Evolutionary conservation across 1,140 invertebrate species (phyloP).

Genomic region (Euschistus heros): DNA sequence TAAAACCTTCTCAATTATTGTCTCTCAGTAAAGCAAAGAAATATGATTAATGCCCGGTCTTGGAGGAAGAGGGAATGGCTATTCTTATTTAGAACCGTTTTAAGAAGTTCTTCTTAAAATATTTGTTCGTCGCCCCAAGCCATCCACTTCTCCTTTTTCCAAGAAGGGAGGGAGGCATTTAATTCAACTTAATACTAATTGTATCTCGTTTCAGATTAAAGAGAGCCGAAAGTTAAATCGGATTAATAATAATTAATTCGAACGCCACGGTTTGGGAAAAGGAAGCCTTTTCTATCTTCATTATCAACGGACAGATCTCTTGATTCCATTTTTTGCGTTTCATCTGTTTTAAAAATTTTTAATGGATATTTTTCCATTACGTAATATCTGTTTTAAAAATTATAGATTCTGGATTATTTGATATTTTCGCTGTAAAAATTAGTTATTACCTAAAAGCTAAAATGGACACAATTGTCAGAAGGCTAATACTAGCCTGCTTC

Average conservation of each 20-base stretch:
- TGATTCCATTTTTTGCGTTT: slow-evolving; percentile 14
- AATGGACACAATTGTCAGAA: no score
- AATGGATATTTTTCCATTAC: slow-evolving; percentile 15
- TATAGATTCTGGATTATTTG: background rate
- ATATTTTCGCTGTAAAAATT: no score
- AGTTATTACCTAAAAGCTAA: no score
- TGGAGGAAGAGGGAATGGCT: slow-evolving; percentile 2
- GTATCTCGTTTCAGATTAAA: slow-evolving; percentile 24
- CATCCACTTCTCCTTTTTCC: background rate
- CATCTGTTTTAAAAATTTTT: no score
- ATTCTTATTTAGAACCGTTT: slow-evolving; percentile 16
- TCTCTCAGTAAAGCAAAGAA: slow-evolving; percentile 23
- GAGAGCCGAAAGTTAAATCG: slow-evolving; percentile 23
- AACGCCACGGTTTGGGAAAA: slow-evolving; percentile 12
- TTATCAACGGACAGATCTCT: slow-evolving; percentile 13
- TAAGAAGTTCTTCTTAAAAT: slow-evolving; percentile 18
- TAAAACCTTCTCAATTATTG: slow-evolving; percentile 27
- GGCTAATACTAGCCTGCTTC: no score
- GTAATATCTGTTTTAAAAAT: background rate
- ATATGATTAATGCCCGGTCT: slow-evolving; percentile 26
- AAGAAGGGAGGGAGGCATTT: slow-evolving; percentile 17
- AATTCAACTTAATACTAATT: slow-evolving; percentile 26
- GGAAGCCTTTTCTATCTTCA: slow-evolving; percentile 14
- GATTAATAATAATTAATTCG: slow-evolving; percentile 26
- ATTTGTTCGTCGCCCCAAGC: slow-evolving; percentile 8